Evolutionary conservation across 2,888 invertebrate species (phyloP).

Genomic region (Siphlonurus alternatus): DNA sequence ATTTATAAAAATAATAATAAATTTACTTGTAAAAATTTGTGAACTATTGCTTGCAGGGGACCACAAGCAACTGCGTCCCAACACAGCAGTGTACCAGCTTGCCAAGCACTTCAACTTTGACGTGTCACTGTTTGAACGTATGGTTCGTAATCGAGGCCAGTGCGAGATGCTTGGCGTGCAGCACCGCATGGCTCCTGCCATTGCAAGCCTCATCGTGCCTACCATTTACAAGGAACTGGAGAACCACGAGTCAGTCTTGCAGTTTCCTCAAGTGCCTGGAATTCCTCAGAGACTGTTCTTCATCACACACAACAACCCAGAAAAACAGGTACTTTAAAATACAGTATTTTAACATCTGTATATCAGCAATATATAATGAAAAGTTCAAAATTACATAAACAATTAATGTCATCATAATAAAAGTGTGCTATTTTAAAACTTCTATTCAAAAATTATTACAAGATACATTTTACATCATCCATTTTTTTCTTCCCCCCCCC

Average conservation of each 20-base stretch:
- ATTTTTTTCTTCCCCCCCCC: too few species aligned
- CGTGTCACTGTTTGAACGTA: conserved; percentile 65
- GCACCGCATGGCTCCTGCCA: conserved; percentile 57
- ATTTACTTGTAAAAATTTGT: not conserved
- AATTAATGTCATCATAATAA: too few species aligned
- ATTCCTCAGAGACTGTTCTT: conserved; percentile 49
- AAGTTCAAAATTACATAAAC: too few species aligned
- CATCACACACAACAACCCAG: conserved; percentile 39
- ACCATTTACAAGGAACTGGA: conserved; percentile 45
- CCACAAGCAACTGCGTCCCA: conserved; percentile 65
- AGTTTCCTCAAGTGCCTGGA: conserved; percentile 40
- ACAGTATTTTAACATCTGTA: conserved; percentile 12
- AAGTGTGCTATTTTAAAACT: too few species aligned
- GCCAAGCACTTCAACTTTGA: conserved; percentile 49
- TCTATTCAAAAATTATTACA: not conserved
- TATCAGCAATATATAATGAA: too few species aligned
- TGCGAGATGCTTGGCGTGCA: conserved; percentile 44
- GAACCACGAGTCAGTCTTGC: conserved; percentile 38
- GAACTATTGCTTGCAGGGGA: conserved; percentile 35
- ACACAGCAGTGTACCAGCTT: conserved; percentile 47
- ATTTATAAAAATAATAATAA: too few species aligned
- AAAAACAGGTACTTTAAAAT: conserved; percentile 38
- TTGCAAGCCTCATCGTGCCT: conserved; percentile 40
- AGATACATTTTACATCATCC: too few species aligned
- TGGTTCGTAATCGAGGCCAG: conserved; percentile 48